A percentile compares a stretch with the other conserved stretches of the same genome.
phyloP scores from a whole-genome alignment of 2,888 invertebrate species.

The Rotaria magnacalcarata region DNA sequence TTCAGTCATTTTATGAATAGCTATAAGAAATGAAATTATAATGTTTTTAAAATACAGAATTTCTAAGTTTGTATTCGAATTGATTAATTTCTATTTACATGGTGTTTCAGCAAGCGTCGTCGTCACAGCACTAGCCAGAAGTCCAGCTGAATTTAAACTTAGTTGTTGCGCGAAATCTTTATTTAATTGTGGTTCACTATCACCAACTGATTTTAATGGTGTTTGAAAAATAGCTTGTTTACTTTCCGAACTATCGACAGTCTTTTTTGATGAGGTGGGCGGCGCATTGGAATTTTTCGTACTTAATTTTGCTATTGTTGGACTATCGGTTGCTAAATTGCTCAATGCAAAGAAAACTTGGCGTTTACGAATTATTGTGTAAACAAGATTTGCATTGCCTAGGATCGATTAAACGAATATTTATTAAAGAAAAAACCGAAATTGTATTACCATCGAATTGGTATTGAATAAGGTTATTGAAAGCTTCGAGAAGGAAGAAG shows the following conservation, averaged over 20 bases:
- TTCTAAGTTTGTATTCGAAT: not conserved
- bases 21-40: constrained; percentile 56
- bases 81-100: constrained; percentile 60
- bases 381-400: constrained; percentile 91
- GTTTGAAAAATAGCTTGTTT: constrained; percentile 48
- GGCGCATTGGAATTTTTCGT: constrained; percentile 48
- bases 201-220: constrained; percentile 15
- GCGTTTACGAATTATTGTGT: constrained; percentile 96
- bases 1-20: constrained; percentile 64
- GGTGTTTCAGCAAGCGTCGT: constrained; percentile 85
- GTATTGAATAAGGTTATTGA: constrained; percentile 98
- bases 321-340: constrained; percentile 88
- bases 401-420: constrained; percentile 59
- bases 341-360: constrained; percentile 93
- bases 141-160: constrained; percentile 57
- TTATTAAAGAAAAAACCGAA: not conserved
- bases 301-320: constrained; percentile 73
- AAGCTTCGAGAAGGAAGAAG: constrained; percentile 94
- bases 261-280: not conserved
- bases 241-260: not conserved
- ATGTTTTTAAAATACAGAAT: not conserved
- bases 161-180: constrained; percentile 50
- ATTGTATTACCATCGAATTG: constrained; percentile 76
- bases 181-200: not conserved
- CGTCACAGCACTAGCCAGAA: constrained; percentile 73